Conservation (phyloP, 2,797 vertebrate species). For the Otolemur crassicaudatus region DNA sequence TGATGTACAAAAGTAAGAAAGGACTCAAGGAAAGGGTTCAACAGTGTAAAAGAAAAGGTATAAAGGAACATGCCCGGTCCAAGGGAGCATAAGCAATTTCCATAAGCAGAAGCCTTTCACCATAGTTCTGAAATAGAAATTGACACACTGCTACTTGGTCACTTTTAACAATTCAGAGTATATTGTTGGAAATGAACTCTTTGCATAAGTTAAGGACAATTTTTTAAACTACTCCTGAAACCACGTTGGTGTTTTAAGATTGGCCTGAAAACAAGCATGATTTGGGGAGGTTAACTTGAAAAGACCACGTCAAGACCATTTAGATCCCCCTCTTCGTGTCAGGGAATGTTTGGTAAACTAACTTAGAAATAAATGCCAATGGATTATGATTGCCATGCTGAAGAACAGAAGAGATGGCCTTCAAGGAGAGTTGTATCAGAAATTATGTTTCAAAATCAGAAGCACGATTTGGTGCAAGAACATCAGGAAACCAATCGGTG, state of each 20-base stretch:
- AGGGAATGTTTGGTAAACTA: conserved; percentile 18
- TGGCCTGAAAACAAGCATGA: conserved; percentile 25
- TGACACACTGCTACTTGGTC: neutral
- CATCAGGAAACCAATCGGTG: conserved; percentile 20
- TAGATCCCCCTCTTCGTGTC: neutral
- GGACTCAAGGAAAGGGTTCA: neutral
- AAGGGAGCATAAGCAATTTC: neutral
- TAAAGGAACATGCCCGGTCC: neutral
- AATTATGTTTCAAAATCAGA: conserved; percentile 70
- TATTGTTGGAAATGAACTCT: conserved; percentile 22
- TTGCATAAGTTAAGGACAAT: neutral
- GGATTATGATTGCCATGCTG: conserved; percentile 1
- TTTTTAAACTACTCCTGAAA: conserved; percentile 43
- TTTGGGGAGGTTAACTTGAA: conserved; percentile 40
- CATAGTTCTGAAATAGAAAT: conserved; percentile 2
- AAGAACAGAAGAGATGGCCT: conserved; percentile 56
- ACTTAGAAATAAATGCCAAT: conserved; percentile 66
- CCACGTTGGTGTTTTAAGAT: neutral
- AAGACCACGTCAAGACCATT: neutral
- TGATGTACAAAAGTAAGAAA: neutral
- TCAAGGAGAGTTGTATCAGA: conserved; percentile 63
- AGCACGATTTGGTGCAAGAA: conserved; percentile 38
- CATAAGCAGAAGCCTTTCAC: neutral
- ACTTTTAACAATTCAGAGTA: neutral
- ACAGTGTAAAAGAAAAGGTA: neutral